These are phyloP conservation scores for Erpetoichthys calabaricus DNA, from an alignment of 2,797 vertebrate species.

Conservation along the genomic window DNA sequence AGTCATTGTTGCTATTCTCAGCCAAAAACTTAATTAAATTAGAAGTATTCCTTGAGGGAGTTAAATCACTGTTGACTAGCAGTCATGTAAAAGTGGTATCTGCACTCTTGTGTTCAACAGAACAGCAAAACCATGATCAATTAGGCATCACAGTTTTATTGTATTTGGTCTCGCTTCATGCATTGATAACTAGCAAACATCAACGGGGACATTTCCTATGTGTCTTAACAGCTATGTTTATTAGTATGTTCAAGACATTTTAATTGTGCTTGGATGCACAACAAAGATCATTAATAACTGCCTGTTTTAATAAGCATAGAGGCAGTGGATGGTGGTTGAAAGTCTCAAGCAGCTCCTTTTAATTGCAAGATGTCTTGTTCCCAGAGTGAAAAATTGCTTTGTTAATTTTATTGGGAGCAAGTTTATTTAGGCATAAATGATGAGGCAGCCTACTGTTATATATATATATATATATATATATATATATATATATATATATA, in stretches of 20 bases:
- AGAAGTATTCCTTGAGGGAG: slow-evolving; percentile 1
- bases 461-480: no score
- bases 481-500: no score
- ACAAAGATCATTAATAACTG: slow-evolving; percentile 7
- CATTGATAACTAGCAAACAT: slow-evolving; percentile 4
- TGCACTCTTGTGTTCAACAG: background rate
- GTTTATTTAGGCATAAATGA: slow-evolving; percentile 16
- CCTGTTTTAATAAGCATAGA: slow-evolving; percentile 8
- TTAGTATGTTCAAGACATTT: slow-evolving; percentile 4
- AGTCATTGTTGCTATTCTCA: slow-evolving; percentile 5
- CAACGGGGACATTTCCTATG: background rate
- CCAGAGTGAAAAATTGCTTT: slow-evolving; percentile 19
- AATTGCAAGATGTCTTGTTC: slow-evolving; percentile 13
- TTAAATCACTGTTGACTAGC: background rate
- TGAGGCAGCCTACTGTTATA: background rate
- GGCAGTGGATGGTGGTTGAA: slow-evolving; percentile 17
- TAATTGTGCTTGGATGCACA: slow-evolving; percentile 6
- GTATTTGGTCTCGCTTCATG: slow-evolving; percentile 2
- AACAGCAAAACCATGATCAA: background rate
- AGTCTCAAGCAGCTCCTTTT: slow-evolving; percentile 18
- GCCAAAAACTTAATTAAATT: slow-evolving; percentile 6
- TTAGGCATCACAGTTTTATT: slow-evolving; percentile 7
- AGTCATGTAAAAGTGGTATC: background rate
- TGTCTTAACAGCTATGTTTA: background rate
- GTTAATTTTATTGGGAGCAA: slow-evolving; percentile 21